Conservation (phyloP, 2,888 invertebrate species). For the Dolichopus griseipennis region DNA sequence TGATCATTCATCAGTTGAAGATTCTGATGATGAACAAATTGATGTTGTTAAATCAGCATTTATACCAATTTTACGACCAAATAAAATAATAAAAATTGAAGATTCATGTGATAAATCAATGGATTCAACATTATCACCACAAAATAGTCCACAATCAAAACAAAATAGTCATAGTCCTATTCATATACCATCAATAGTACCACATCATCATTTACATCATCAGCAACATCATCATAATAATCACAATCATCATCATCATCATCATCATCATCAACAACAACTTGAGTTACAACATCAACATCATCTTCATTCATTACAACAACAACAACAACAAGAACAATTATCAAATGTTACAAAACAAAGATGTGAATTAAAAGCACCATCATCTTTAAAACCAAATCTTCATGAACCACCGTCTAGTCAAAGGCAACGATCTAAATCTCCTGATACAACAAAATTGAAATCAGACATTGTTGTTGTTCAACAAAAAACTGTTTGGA, state of each 20-base stretch:
- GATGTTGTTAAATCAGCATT: slow-evolving; percentile 70
- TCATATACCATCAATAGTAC: no score
- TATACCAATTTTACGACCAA: slow-evolving; percentile 50
- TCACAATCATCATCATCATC: background rate
- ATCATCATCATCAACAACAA: slow-evolving; percentile 9
- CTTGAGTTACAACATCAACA: background rate
- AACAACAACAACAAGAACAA: slow-evolving; percentile 46
- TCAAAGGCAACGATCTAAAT: slow-evolving; percentile 17
- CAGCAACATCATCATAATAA: background rate
- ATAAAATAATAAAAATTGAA: slow-evolving; percentile 41
- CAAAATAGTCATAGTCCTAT: background rate
- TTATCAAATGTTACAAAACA: slow-evolving; percentile 28
- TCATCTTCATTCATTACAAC: background rate
- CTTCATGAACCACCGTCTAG: slow-evolving; percentile 47
- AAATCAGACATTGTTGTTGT: slow-evolving; percentile 48
- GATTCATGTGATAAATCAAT: slow-evolving; percentile 35
- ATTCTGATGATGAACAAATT: slow-evolving; percentile 62
- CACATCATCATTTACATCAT: background rate
- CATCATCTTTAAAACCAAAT: slow-evolving; percentile 46
- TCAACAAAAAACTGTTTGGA: slow-evolving; percentile 61
- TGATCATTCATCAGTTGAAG: slow-evolving; percentile 49
- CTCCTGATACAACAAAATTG: slow-evolving; percentile 53
- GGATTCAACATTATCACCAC: slow-evolving; percentile 28
- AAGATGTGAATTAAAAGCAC: slow-evolving; percentile 52
- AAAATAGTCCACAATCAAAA: slow-evolving; percentile 29